These are phyloP conservation scores for Mugil cephalus DNA, from an alignment of 2,113 vertebrate genomes.

Conservation along the genomic window DNA sequence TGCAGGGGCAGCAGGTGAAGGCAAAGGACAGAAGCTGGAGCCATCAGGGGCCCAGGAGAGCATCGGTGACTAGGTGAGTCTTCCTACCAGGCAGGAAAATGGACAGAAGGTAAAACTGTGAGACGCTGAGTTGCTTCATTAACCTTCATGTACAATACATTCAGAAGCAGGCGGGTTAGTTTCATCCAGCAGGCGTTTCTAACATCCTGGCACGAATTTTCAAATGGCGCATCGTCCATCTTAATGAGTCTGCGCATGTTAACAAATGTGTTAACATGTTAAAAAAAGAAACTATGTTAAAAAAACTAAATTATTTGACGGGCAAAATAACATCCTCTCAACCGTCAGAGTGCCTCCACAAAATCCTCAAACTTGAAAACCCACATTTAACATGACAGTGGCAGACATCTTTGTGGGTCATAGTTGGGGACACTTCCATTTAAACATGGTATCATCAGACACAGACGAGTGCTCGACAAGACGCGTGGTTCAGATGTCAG, in stretches of 20 bases:
- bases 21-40: constrained; percentile 41
- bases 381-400: constrained; percentile 39
- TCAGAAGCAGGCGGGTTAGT: constrained; percentile 54
- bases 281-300: too few relatives aligned
- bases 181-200: constrained; percentile 54
- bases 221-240: neutral
- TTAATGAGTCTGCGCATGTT: neutral
- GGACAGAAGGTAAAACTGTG: constrained; percentile 69
- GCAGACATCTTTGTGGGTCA: constrained; percentile 40
- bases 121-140: constrained; percentile 74
- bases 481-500: constrained; percentile 40
- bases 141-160: constrained; percentile 70
- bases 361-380: constrained; percentile 40
- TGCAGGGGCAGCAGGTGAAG: constrained; percentile 16
- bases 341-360: constrained; percentile 10
- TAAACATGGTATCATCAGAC: constrained; percentile 40
- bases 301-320: neutral
- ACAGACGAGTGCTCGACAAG: constrained; percentile 22
- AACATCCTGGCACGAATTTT: constrained; percentile 19
- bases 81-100: constrained; percentile 44
- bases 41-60: constrained; percentile 30
- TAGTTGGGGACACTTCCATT: constrained; percentile 7
- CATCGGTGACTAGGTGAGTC: constrained; percentile 55
- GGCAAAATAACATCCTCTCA: constrained; percentile 12
- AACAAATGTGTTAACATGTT: too few relatives aligned